These are phyloP conservation scores for Drosophila anomelani DNA, from an alignment of 2,888 invertebrate genomes.

Conservation along the genomic window DNA sequence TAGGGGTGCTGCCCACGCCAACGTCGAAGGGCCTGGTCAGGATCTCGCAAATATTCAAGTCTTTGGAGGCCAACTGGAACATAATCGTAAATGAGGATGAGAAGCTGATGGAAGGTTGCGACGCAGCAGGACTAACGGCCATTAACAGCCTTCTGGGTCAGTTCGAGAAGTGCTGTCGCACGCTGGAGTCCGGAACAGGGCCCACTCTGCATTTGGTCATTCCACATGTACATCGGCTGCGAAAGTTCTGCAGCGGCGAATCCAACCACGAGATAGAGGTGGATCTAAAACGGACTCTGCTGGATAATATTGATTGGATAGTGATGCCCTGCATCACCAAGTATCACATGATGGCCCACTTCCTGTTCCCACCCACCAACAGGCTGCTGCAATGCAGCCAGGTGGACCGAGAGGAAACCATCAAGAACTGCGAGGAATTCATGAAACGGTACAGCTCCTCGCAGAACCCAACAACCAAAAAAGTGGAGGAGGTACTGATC, in stretches of 20 bases:
- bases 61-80: constrained; percentile 10
- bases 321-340: constrained; percentile 11
- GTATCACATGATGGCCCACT: constrained; percentile 22
- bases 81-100: constrained; percentile 1
- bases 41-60: constrained; percentile 9
- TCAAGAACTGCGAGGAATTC: constrained; percentile 6
- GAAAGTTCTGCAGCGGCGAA: constrained; percentile 1
- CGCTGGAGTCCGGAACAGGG: constrained; percentile 1
- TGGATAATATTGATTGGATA: constrained; percentile 16
- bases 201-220: constrained; percentile 14
- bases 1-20: constrained; percentile 14
- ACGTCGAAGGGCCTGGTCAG: constrained; percentile 1
- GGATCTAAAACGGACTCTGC: neutral
- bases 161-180: constrained; percentile 10
- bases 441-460: constrained; percentile 1
- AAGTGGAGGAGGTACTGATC: constrained; percentile 6
- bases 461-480: neutral
- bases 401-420: constrained; percentile 6
- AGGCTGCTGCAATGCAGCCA: constrained; percentile 10
- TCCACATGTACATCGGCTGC: constrained; percentile 9
- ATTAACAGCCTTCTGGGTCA: constrained; percentile 4
- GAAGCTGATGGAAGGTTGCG: constrained; percentile 1
- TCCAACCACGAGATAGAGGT: constrained; percentile 7
- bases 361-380: constrained; percentile 17
- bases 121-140: neutral